Evolutionary conservation across 2,797 vertebrate genomes (phyloP), one percentile per base, ranked within the genome.

Genomic region (Urophycis tenuis): DNA sequence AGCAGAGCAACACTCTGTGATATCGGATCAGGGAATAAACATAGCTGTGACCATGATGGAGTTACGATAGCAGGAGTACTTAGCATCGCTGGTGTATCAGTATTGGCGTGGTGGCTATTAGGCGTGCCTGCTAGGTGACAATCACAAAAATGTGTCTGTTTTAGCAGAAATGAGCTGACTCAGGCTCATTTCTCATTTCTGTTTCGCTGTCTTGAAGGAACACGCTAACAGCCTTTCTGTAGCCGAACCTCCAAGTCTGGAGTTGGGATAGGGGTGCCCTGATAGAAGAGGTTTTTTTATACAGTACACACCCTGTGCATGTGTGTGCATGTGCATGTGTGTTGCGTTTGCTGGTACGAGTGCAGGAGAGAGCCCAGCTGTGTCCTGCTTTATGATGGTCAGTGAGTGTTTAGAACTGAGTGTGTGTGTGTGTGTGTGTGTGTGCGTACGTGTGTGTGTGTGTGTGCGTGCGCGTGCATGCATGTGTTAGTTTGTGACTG

Each of bases 401-500:
- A 72, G 70, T 64, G 78, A 75, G 45, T 79, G 45, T 53, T 33
- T 53, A 30, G 9, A 34, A 19, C 14, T 72, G 41, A 15, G 30
- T 35, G 45, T n/a, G 33, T 71, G 64, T 74, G 35, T 70, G 64
- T 71, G 39, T 74, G 71, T 74, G n/a, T n/a, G n/a, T n/a, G n/a
- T n/a, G n/a, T n/a, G 49, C 3, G 29, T 30, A 5, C 5, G 74
- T 73, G 34, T 74, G 49, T 71, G 75, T 80, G 34, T 79, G 49
- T 64, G 29, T 75, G 49, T 33, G 29, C 32, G 35, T 76, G 74
- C 22, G 25, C 71, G n/a, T 41, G 64, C 53, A 39, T 72, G 49
- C 39, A 77, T 80, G 70, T 77, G 72, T 81, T 41, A 39, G 45
- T 74, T 19, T 71, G 41, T 73, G 32, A 69, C 7, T 17, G 67